These are phyloP conservation scores for Diarsia brunnea DNA, from an alignment of 2,888 invertebrate species.

Conservation along the genomic window DNA sequence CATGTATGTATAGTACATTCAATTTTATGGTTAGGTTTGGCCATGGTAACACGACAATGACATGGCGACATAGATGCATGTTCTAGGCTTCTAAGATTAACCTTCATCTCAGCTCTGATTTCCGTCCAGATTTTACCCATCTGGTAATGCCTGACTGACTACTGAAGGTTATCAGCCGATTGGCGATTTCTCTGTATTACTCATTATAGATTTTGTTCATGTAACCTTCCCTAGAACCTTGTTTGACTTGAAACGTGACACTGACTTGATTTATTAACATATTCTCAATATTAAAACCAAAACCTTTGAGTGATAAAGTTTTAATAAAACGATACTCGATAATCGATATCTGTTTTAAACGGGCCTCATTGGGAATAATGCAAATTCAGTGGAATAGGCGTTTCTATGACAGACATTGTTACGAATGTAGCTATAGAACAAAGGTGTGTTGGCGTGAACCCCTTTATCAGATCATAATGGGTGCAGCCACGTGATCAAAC, in stretches of 20 bases:
- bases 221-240: conserved; percentile 68
- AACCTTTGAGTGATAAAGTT: conserved; percentile 16
- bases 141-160: conserved; percentile 64
- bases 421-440: conserved; percentile 71
- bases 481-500: conserved; percentile 86
- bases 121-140: conserved; percentile 59
- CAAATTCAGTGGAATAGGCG: conserved; percentile 57
- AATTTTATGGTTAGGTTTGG: conserved; percentile 29
- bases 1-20: conserved; percentile 26
- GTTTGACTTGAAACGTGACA: conserved; percentile 65
- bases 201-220: conserved; percentile 62
- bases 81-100: conserved; percentile 41
- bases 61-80: conserved; percentile 16
- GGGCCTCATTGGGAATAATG: conserved; percentile 43
- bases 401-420: conserved; percentile 68
- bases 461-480: conserved; percentile 85
- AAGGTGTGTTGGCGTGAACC: conserved; percentile 78
- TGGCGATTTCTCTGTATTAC: conserved; percentile 61
- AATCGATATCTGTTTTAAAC: conserved; percentile 33
- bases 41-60: conserved; percentile 32
- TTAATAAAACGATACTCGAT: not conserved
- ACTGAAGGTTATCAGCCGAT: conserved; percentile 62
- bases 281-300: conserved; percentile 46
- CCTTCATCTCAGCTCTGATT: conserved; percentile 52
- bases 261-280: conserved; percentile 64